Conservation (phyloP, 2,797 vertebrate species). For the Phrynocephalus guinanensis region DNA sequence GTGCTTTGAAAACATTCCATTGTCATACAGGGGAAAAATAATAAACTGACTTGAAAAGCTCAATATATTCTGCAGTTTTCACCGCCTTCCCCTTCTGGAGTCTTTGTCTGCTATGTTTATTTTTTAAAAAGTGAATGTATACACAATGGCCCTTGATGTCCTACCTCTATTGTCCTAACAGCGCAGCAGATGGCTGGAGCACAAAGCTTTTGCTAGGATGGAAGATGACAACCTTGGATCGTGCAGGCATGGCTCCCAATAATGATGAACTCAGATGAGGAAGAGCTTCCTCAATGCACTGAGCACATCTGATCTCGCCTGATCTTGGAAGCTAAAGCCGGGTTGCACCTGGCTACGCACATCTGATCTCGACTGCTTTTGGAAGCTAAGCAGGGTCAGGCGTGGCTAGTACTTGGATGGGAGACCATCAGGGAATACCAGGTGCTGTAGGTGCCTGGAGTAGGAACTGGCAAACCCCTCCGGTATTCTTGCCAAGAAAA, state of each 20-base stretch:
- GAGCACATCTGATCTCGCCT: too few species aligned
- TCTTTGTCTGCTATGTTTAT: background rate
- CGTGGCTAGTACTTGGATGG: too few species aligned
- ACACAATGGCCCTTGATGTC: background rate
- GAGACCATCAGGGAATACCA: too few species aligned
- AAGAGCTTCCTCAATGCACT: background rate
- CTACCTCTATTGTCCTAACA: background rate
- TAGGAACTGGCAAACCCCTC: too few species aligned
- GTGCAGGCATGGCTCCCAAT: conserved; percentile 6
- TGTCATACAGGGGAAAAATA: background rate
- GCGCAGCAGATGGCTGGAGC: background rate
- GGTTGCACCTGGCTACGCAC: too few species aligned
- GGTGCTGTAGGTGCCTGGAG: too few species aligned
- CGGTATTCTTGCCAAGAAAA: too few species aligned
- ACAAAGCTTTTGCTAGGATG: background rate
- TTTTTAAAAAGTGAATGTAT: background rate
- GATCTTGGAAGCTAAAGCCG: too few species aligned
- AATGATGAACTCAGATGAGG: background rate
- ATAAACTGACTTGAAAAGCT: background rate
- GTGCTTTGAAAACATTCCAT: background rate
- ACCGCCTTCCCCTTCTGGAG: background rate
- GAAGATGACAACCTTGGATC: background rate
- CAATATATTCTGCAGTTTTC: background rate
- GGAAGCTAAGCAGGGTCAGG: too few species aligned
- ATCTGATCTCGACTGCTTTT: too few species aligned